phyloP scores from a whole-genome alignment of 2,113 vertebrate species.

The Haemorhous mexicanus region DNA sequence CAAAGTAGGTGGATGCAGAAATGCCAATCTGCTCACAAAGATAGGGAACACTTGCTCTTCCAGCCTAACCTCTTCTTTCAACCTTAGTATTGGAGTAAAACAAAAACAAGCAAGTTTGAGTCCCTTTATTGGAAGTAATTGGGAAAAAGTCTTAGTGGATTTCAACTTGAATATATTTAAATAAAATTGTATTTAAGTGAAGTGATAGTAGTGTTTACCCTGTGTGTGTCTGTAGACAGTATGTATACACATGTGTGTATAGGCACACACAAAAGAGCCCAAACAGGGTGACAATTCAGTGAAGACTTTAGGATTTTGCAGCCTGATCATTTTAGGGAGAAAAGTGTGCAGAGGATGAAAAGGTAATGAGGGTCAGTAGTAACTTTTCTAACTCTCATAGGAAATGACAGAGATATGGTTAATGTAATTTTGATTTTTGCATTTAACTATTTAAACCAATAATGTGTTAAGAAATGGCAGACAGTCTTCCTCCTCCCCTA shows the following conservation, averaged over 20 bases:
- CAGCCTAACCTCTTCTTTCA: not conserved
- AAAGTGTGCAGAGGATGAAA: not conserved
- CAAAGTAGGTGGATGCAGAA: not conserved
- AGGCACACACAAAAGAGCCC: not conserved
- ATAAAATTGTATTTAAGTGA: not conserved
- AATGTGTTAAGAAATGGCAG: not conserved
- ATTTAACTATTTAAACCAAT: not conserved
- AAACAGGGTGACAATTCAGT: not conserved
- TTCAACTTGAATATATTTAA: not conserved
- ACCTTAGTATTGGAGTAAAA: not conserved
- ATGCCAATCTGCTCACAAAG: accelerated
- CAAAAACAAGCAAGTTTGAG: not conserved
- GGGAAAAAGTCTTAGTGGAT: not conserved
- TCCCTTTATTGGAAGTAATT: not conserved
- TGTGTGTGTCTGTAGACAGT: not conserved
- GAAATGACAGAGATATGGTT: not conserved
- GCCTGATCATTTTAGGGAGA: not conserved
- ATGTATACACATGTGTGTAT: accelerated
- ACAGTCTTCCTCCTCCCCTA: not conserved
- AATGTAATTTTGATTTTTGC: not conserved
- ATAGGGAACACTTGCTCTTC: not conserved
- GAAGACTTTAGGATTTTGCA: not conserved
- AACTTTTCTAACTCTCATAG: not conserved
- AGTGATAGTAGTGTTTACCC: not conserved
- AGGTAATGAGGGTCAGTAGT: not conserved